phyloP scores from a whole-genome alignment of 2,113 vertebrate genomes.

The Apteryx mantelli region DNA sequence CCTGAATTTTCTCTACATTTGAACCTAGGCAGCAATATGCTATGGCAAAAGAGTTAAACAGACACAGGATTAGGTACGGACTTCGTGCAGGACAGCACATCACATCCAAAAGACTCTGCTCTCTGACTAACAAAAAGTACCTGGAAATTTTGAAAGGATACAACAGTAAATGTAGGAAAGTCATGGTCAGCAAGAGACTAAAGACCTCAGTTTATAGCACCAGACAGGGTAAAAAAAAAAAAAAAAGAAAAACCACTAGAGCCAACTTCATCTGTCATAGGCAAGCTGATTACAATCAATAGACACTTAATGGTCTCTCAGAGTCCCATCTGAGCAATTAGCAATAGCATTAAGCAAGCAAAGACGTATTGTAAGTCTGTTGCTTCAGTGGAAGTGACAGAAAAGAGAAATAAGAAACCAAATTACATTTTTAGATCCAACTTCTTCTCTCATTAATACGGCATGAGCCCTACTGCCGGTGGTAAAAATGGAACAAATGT shows the following conservation, averaged over 20 bases:
- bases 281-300: constrained; percentile 64
- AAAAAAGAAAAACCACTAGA: background rate
- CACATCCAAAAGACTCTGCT: accelerated
- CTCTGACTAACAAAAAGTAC: background rate
- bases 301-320: constrained; percentile 66
- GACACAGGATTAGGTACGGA: background rate
- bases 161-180: background rate
- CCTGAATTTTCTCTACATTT: background rate
- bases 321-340: constrained; percentile 65
- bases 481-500: background rate
- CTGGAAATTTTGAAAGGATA: background rate
- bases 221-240: background rate
- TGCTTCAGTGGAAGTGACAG: constrained; percentile 57
- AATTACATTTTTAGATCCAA: constrained; percentile 34
- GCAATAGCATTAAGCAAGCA: constrained; percentile 52
- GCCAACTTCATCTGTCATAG: constrained; percentile 58
- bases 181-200: background rate
- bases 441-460: constrained; percentile 35
- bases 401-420: constrained; percentile 61
- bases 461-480: background rate
- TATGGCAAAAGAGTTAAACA: background rate
- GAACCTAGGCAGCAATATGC: background rate
- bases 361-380: constrained; percentile 12
- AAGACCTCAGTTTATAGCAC: background rate
- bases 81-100: background rate